Evolutionary conservation across 2,113 vertebrate species (phyloP).

Genomic region (Theristicus caerulescens): DNA sequence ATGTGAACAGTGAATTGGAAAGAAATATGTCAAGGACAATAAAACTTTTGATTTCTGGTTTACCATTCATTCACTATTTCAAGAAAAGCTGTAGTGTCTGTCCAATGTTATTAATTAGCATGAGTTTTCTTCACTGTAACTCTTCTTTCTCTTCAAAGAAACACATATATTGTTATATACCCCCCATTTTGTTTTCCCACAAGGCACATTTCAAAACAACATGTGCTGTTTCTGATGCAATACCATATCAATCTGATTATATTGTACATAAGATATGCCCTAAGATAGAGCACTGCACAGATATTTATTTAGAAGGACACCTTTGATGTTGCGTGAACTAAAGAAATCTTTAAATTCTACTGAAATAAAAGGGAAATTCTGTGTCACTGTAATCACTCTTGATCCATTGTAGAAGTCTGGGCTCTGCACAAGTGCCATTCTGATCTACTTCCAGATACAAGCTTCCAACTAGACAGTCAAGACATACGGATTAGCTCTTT

Average conservation of each 20-base stretch:
- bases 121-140: constrained; percentile 14
- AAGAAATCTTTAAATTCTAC: constrained; percentile 47
- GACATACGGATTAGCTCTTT: background rate
- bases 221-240: constrained; percentile 29
- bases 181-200: constrained; percentile 21
- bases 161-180: background rate
- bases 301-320: constrained; percentile 64
- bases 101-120: constrained; percentile 56
- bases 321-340: constrained; percentile 58
- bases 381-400: constrained; percentile 41
- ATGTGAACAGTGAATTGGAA: constrained; percentile 34
- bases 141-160: constrained; percentile 36
- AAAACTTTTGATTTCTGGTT: constrained; percentile 53
- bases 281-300: constrained; percentile 21
- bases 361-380: constrained; percentile 62
- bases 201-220: constrained; percentile 65
- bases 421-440: background rate
- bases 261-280: constrained; percentile 42
- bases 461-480: background rate
- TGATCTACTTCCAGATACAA: constrained; percentile 19
- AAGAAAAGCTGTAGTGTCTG: constrained; percentile 26
- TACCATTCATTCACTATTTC: constrained; percentile 56
- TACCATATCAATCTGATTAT: constrained; percentile 56
- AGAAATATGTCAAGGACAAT: constrained; percentile 33
- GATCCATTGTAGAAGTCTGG: background rate